Evolutionary conservation across 92 coral and sea anemone genomes (phyloP).

Genomic region (Bergia puertoricense): DNA sequence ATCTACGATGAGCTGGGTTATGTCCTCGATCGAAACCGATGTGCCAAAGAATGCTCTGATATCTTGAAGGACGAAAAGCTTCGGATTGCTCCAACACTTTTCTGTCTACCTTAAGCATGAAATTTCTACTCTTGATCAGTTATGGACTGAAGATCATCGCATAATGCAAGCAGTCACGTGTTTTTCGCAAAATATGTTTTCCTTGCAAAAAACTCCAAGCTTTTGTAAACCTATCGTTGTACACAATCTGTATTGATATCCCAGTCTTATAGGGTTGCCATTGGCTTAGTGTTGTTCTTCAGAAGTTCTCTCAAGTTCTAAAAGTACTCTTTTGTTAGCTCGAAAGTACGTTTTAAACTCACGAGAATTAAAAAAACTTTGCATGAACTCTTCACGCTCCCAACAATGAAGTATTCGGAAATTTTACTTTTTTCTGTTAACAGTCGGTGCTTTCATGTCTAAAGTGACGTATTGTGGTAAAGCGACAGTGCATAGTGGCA

Average conservation of each 20-base stretch:
- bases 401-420: neutral
- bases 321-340: neutral
- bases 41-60: slow-evolving; percentile 82
- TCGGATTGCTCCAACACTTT: neutral
- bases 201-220: neutral
- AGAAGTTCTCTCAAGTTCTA: neutral
- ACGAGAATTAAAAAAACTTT: too few species aligned
- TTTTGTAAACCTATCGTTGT: neutral
- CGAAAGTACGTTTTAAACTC: neutral
- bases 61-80: slow-evolving; percentile 36
- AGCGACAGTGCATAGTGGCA: too few species aligned
- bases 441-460: neutral
- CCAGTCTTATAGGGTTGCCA: too few species aligned
- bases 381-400: neutral
- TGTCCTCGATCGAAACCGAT: slow-evolving; percentile 73
- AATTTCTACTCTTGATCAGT: neutral
- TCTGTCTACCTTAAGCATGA: slow-evolving; percentile 22
- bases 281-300: too few species aligned
- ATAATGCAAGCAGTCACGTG: neutral
- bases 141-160: neutral
- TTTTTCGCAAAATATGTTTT: too few species aligned
- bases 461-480: too few species aligned
- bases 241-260: neutral
- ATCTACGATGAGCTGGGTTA: slow-evolving; percentile 90
- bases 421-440: neutral